Base-by-base conservation (phyloP, 2,113 vertebrate species). In the Eretmochelys imbricata region DNA sequence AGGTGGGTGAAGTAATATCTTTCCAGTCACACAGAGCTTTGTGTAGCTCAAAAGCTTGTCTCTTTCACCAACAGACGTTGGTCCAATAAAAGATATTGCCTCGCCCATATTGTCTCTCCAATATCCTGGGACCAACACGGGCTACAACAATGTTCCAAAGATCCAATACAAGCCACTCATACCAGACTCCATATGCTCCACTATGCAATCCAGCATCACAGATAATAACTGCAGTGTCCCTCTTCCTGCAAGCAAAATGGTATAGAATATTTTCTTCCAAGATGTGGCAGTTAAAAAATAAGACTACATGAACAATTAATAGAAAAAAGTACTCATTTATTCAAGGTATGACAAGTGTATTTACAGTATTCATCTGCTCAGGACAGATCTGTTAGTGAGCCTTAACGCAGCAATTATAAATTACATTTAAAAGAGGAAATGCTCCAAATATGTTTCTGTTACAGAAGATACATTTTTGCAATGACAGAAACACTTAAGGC, bases 251-350 rank as follows among this genome's bases (percentile, higher is more conserved):
- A 88, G 48, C 65, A 93, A 31, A 82, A 53, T 7, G 25, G 38
- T 8, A 24, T 27, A 89, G 87, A 48, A 84, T 13, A 24, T 25
- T 89, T 94, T 54, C 38, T 49, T 19, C 75, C 78, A 86, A 85
- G 76, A 27, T 1, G 14, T 53, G 8, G n/a, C 91, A 0, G 2
- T 3, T 14, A 90, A 94, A 10, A 96, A n/a, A 96, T 85, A 48
- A 50, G 88, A 90, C 88, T 25, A 95, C 90, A 51, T 84, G 93
- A 81, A 55, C 92, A 90, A 80, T 92, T 94, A 82, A 91, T 98
- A 98, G 93, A 98, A 98, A 98, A 98, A 97, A 82, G 96, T 98
- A 98, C 89, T 97, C 97, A 98, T 98, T 98, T 98, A 98, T 98
- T 98, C 97, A 98, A 98, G 96, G 94, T 98, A 98, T 98, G 97